Conservation (phyloP, 2,888 invertebrate genomes). For the Caenorhabditis drosophilae region DNA sequence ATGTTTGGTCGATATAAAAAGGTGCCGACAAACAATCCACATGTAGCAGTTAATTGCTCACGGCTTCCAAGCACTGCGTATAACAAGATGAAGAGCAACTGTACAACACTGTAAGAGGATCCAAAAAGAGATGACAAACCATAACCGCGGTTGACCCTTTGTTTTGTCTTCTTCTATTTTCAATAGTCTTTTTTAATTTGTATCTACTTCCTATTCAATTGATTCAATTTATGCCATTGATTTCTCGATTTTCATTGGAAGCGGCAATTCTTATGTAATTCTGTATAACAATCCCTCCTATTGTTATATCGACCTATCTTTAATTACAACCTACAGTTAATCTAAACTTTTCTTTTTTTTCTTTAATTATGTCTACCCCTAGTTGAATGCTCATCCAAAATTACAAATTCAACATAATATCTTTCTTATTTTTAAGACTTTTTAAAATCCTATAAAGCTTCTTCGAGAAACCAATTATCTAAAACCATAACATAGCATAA, state of each 20-base stretch:
- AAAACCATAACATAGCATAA: neutral
- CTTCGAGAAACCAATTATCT: neutral
- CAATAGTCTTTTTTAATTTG: too few species aligned
- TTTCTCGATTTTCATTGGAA: constrained; percentile 6
- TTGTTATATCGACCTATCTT: too few species aligned
- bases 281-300: constrained; percentile 16
- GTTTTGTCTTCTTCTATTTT: constrained; percentile 1
- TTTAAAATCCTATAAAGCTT: too few species aligned
- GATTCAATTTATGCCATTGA: constrained; percentile 2
- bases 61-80: constrained; percentile 1
- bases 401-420: too few species aligned
- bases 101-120: neutral
- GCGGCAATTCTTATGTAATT: constrained; percentile 27
- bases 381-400: too few species aligned
- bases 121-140: neutral
- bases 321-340: too few species aligned
- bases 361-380: too few species aligned
- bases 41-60: constrained; percentile 15
- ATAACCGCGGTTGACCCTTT: constrained; percentile 1
- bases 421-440: too few species aligned
- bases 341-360: too few species aligned
- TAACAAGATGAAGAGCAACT: too few species aligned
- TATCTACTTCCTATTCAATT: too few species aligned
- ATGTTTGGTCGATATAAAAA: too few species aligned
- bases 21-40: constrained; percentile 12